Percentiles rank a stretch among this genome's conserved stretches.
Evolutionary conservation across 1,140 invertebrate genomes (phyloP).

Genomic region (Heterodera carotae): DNA sequence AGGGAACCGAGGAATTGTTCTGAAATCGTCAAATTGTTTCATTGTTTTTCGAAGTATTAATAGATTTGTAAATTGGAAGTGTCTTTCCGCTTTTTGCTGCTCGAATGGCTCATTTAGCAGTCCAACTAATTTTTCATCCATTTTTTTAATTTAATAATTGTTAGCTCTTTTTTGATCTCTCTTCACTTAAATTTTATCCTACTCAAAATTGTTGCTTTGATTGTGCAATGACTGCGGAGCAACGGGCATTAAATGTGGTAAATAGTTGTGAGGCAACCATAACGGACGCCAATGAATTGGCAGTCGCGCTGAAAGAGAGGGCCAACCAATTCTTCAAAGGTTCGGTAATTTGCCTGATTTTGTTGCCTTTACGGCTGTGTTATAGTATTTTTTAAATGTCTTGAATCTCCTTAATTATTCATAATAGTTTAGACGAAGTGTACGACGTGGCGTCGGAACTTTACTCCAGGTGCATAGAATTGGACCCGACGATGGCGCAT

Average conservation of each 20-base stretch:
- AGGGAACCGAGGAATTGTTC: conserved; percentile 35
- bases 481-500: conserved; percentile 78
- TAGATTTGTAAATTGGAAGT: not conserved
- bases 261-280: not conserved
- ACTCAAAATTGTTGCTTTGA: not conserved
- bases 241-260: not conserved
- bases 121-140: not conserved
- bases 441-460: conserved; percentile 84
- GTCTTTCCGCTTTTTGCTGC: not conserved
- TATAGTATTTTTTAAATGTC: no score
- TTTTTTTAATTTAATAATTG: no score
- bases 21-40: not conserved
- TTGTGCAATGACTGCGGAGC: conserved; percentile 7
- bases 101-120: not conserved
- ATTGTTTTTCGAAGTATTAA: not conserved
- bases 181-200: not conserved
- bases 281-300: conserved; percentile 65
- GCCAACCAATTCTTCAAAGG: conserved; percentile 85
- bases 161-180: no score
- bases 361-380: no score
- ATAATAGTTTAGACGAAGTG: conserved; percentile 78
- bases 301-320: conserved; percentile 79
- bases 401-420: conserved; percentile 3
- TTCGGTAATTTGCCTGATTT: conserved; percentile 70
- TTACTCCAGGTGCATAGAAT: conserved; percentile 86